These are phyloP conservation scores for Callopanchax toddi DNA, from an alignment of 2,113 vertebrate genomes.

Conservation along the genomic window DNA sequence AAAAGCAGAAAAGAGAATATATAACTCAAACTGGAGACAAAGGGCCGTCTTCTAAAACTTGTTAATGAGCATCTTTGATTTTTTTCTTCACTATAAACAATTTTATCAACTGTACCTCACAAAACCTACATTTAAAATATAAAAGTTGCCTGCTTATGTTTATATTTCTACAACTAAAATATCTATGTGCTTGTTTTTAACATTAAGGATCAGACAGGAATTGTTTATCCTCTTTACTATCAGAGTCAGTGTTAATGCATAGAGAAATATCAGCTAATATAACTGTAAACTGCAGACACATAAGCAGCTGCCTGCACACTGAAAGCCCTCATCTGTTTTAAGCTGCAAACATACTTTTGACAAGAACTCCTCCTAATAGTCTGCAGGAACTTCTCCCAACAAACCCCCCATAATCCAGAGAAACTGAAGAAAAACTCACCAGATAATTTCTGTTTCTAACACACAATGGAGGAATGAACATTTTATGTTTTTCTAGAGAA, in stretches of 20 bases:
- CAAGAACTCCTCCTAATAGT: slow-evolving; percentile 39
- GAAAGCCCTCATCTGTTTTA: slow-evolving; percentile 17
- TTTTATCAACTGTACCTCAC: slow-evolving; percentile 1
- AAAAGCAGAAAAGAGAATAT: slow-evolving; percentile 49
- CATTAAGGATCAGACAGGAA: too few relatives aligned
- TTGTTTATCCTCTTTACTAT: too few relatives aligned
- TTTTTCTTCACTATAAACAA: slow-evolving; percentile 32
- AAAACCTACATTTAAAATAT: neutral
- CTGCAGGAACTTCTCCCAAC: slow-evolving; percentile 30
- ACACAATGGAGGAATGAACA: slow-evolving; percentile 33
- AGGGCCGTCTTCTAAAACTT: slow-evolving; percentile 19
- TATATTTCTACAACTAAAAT: too few relatives aligned
- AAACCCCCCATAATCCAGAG: slow-evolving; percentile 58
- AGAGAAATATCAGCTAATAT: too few relatives aligned
- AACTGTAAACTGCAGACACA: slow-evolving; percentile 5
- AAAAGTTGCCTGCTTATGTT: neutral
- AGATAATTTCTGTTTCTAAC: slow-evolving; percentile 47
- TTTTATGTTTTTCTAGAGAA: slow-evolving; percentile 48
- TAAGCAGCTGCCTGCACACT: slow-evolving; percentile 5
- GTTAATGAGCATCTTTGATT: slow-evolving; percentile 55
- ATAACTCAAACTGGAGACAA: slow-evolving; percentile 30
- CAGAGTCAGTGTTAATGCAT: too few relatives aligned
- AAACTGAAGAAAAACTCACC: slow-evolving; percentile 53
- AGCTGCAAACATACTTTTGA: slow-evolving; percentile 30
- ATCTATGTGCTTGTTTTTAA: too few relatives aligned